Percentiles rank a stretch among this genome's conserved stretches.
Evolutionary conservation across 1,140 invertebrate species (phyloP).

Genomic region (Choristoneura fumiferana): DNA sequence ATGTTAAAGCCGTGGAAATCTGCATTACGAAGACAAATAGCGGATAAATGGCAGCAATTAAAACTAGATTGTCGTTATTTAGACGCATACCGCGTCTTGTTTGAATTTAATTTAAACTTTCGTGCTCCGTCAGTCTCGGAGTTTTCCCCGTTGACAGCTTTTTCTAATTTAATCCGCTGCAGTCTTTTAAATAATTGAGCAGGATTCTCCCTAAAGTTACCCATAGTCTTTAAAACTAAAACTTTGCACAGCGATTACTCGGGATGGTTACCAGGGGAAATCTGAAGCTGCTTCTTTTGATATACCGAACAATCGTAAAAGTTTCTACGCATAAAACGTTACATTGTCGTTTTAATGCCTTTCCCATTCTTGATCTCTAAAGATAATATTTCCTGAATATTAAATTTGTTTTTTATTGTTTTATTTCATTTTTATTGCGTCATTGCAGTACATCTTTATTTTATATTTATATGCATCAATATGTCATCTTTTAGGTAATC

Average conservation of each 20-base stretch:
- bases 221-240: conserved; percentile 31
- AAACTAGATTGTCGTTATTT: conserved; percentile 48
- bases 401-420: background rate
- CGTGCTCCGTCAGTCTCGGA: conserved; percentile 39
- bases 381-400: background rate
- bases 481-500: no score
- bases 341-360: conserved; percentile 3
- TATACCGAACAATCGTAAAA: conserved; percentile 34
- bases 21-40: conserved; percentile 27
- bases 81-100: conserved; percentile 25
- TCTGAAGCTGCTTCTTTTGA: conserved; percentile 31
- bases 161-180: conserved; percentile 31
- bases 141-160: conserved; percentile 27
- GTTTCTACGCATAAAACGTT: conserved; percentile 38
- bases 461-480: no score
- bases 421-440: background rate
- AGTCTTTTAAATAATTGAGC: conserved; percentile 37
- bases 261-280: conserved; percentile 48
- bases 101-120: conserved; percentile 55
- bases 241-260: conserved; percentile 48
- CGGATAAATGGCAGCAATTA: conserved; percentile 45
- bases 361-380: background rate
- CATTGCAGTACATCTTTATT: no score
- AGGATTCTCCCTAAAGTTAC: conserved; percentile 26
- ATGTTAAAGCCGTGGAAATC: conserved; percentile 36